Percentiles rank a stretch among this genome's conserved stretches.
Evolutionary conservation across 2,113 vertebrate species (phyloP).

Genomic region (Cephalopholis sonnerati): DNA sequence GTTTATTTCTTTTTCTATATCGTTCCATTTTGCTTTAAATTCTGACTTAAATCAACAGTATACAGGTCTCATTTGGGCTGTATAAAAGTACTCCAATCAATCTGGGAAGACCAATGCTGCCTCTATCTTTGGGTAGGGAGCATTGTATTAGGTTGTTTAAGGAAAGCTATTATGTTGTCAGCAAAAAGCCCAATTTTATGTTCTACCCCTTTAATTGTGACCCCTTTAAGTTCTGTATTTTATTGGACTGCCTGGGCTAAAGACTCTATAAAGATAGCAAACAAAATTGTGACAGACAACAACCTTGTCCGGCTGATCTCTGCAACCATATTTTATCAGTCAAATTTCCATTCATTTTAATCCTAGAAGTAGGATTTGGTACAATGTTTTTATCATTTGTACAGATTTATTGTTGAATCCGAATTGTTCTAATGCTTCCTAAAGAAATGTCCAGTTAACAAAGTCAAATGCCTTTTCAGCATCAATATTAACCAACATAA

Average conservation of each 20-base stretch:
- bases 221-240: no score
- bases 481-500: no score
- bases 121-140: not conserved
- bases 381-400: not conserved
- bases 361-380: not conserved
- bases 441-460: not conserved
- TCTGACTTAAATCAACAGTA: not conserved
- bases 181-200: no score
- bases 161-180: no score
- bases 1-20: not conserved
- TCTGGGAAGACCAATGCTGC: not conserved
- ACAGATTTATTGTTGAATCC: not conserved
- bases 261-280: no score
- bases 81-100: not conserved
- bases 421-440: not conserved
- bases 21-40: not conserved
- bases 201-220: no score
- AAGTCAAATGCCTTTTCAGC: not conserved
- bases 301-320: no score
- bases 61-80: not conserved
- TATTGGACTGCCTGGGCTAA: no score
- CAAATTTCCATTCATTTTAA: not conserved
- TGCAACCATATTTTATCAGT: not conserved
- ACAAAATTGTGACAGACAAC: no score
- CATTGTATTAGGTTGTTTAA: no score